Evolutionary conservation across 2,888 invertebrate species (phyloP).

Genomic region (Pimpla rufipes): DNA sequence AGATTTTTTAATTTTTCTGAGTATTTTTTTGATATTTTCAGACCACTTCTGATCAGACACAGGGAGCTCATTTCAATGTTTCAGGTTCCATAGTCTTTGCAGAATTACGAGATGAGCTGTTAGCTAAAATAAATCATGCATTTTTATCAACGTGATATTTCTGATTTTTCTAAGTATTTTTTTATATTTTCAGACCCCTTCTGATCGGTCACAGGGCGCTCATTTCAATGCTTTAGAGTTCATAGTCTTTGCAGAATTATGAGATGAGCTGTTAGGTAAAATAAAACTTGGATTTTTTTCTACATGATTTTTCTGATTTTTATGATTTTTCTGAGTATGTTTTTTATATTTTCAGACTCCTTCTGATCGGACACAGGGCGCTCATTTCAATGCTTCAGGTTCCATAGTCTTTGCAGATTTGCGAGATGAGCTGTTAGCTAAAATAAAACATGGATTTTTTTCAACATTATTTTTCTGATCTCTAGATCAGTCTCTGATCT

Average conservation of each 20-base stretch:
- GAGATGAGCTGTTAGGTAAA: too few relatives aligned
- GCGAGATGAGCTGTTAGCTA: too few relatives aligned
- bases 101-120: too few relatives aligned
- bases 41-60: not conserved
- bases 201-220: too few relatives aligned
- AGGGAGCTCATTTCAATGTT: not conserved
- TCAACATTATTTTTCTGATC: constrained; percentile 23
- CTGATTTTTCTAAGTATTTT: constrained; percentile 28
- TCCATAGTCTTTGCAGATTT: not conserved
- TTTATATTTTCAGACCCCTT: constrained; percentile 19
- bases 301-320: constrained; percentile 13
- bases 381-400: not conserved
- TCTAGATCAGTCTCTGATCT: too few relatives aligned
- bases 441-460: constrained; percentile 52
- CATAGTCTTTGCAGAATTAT: not conserved
- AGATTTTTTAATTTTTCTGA: too few relatives aligned
- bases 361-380: too few relatives aligned
- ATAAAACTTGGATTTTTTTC: constrained; percentile 52
- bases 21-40: constrained; percentile 16
- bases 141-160: constrained; percentile 31
- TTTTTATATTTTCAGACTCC: constrained; percentile 22
- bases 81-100: not conserved
- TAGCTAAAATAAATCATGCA: too few relatives aligned
- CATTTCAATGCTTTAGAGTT: not conserved
- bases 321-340: constrained; percentile 28